phyloP scores from a whole-genome alignment of 2,113 vertebrate species.

The Myanophis thanlyinensis region DNA sequence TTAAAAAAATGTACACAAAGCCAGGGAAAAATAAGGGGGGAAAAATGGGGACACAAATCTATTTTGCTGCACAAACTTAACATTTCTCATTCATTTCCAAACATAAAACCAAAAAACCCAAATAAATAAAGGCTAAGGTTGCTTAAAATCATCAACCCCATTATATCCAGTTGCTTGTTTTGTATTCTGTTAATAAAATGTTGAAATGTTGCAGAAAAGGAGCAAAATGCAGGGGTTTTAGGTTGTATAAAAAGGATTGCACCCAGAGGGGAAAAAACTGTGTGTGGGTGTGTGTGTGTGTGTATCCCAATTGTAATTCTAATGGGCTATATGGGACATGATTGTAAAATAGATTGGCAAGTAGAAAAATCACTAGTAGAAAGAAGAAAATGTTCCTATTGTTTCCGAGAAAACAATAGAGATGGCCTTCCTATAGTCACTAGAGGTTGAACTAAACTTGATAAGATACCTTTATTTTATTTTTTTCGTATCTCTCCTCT shows the following conservation, averaged over 20 bases:
- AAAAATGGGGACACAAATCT: background rate
- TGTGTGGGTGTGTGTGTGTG: too few relatives aligned
- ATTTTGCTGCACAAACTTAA: background rate
- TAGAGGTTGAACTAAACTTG: background rate
- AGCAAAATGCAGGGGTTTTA: background rate
- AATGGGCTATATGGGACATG: background rate
- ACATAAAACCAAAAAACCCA: background rate
- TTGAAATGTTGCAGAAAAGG: background rate
- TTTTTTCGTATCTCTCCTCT: background rate
- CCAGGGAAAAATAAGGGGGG: background rate
- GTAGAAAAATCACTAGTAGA: background rate
- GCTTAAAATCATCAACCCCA: background rate
- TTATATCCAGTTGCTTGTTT: background rate
- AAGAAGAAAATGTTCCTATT: background rate
- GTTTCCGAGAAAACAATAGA: background rate
- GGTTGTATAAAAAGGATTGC: background rate
- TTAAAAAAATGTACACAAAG: conserved; percentile 25
- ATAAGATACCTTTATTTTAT: background rate
- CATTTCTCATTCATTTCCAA: conserved; percentile 1
- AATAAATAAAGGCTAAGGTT: background rate
- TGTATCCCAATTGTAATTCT: background rate
- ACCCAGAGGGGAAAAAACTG: background rate
- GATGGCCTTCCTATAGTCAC: background rate
- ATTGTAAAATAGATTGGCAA: background rate
- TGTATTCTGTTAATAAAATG: background rate